Evolutionary conservation across 2,113 vertebrate species (phyloP), one percentile per base, ranked within the genome.

Genomic region (Chauna torquata): DNA sequence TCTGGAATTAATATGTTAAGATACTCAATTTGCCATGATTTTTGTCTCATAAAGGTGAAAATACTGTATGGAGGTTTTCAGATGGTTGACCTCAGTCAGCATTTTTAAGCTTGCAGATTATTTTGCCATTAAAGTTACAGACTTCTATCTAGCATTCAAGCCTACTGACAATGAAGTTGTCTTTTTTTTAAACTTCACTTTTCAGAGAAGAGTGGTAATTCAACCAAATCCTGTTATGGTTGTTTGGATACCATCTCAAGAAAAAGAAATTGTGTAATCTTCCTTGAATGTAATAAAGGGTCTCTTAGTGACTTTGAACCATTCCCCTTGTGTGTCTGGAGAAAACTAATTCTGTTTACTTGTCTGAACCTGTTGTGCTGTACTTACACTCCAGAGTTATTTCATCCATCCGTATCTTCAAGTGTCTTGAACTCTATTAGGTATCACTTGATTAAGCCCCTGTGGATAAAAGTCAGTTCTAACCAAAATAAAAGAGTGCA

Each of bases 301-400:
- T 96, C 95, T 97, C 88, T 87, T 28, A 44, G 70, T 82, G 92
- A 82, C 50, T 86, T 86, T 7, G 27, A 49, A n/a, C 44, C 24
- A 7, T 94, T 82, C 55, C 86, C 94, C 86, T 65, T 76, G 88
- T 80, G 92, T 91, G 86, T 96, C 92, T 95, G 91, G 88, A 94
- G 61, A 38, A 82, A 66, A 44, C 76, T 77, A 44, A 65, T 66
- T 90, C 61, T 92, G 92, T 97, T 95, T 92, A 92, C 66, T 82
- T 74, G 13, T 87, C 74, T 95, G 86, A 95, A 69, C 75, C 61
- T 74, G 61, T 90, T 96, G 45, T 42, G 58, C 30, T 79, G 52
- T 76, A 34, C 40, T 85, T 93, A 64, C 71, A 36, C 80, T 89
- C 22, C 40, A n/a, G 4, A 92, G 92, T 78, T 81, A 69, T 70